A percentile compares a stretch with the other conserved stretches of the same genome.
Evolutionary conservation across 2,797 vertebrate genomes (phyloP).

Genomic region (Parotocinclus haroldoi): DNA sequence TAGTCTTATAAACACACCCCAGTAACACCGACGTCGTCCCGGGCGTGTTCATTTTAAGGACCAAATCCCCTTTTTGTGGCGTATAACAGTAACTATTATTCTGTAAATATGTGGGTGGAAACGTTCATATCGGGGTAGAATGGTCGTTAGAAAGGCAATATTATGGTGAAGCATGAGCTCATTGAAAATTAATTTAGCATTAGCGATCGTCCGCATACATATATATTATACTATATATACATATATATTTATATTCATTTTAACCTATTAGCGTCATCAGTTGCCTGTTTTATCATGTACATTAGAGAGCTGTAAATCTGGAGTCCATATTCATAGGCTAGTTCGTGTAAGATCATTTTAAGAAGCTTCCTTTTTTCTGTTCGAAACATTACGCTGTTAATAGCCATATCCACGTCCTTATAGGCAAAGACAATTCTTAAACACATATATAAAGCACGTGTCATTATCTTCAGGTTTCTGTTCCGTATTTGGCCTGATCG

Average conservation of each 20-base stretch:
- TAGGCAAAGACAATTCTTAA: slow-evolving; percentile 52
- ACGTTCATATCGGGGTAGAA: slow-evolving; percentile 56
- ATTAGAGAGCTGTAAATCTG: slow-evolving; percentile 44
- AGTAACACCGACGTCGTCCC: slow-evolving; percentile 24
- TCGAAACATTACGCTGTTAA: slow-evolving; percentile 60
- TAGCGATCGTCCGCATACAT: slow-evolving; percentile 52
- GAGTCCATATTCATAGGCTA: slow-evolving; percentile 39
- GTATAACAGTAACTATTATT: slow-evolving; percentile 34
- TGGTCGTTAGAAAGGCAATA: slow-evolving; percentile 57
- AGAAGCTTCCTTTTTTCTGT: slow-evolving; percentile 42
- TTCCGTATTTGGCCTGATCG: slow-evolving; percentile 58
- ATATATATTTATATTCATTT: slow-evolving; percentile 38
- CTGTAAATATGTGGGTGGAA: slow-evolving; percentile 61
- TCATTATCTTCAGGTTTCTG: slow-evolving; percentile 64
- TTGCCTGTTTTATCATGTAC: slow-evolving; percentile 31
- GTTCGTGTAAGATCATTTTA: slow-evolving; percentile 4
- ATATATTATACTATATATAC: slow-evolving; percentile 27
- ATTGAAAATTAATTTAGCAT: slow-evolving; percentile 57
- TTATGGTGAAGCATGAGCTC: slow-evolving; percentile 56
- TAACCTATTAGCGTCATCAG: slow-evolving; percentile 20
- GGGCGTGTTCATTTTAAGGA: slow-evolving; percentile 54
- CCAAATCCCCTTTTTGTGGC: slow-evolving; percentile 55
- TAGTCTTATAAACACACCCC: slow-evolving; percentile 38
- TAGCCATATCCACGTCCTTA: slow-evolving; percentile 72
- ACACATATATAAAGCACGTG: slow-evolving; percentile 60